Evolutionary conservation across 1,140 invertebrate genomes (phyloP), one percentile per base, ranked within the genome.

Genomic region (Caenorhabditis briggsae): DNA sequence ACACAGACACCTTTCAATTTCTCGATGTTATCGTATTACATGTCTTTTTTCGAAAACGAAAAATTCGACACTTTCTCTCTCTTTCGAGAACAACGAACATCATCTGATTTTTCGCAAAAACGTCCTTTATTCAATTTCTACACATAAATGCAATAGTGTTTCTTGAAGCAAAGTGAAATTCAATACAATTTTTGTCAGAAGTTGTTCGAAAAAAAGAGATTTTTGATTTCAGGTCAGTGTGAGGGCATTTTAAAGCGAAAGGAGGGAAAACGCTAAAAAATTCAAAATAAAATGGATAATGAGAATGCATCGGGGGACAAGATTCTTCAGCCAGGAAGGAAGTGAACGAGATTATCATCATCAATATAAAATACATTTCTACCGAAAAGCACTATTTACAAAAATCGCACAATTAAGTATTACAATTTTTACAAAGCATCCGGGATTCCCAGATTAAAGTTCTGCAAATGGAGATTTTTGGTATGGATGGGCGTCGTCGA

Each of bases 401-500:
- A 33, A 33, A 33, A 33, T 33, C 33, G 33, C 23, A 78, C 70
- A 78, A 53, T 2, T 78, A 11, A 50, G 12, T 6, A 50, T 16
- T 50, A 50, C 43, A 50, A 78, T 8, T 78, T 78, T 6, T 50
- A 50, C 20, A 78, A 33, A 78, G 20, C 23, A 18, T 50, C 9
- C 1, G 11, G 9, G 2, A 46, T 2, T 8, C 46, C 33, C 14
- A 23, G 16, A 12, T 78, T 78, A 78, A 12, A 78, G 70, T 20
- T 78, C 33, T 14, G 70, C n/a, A 12, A 78, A 78, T 50, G 70
- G 70, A 12, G 70, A 53, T 50, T 78, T 25, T 2, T 8, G 48
- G 20, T 43, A 41, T 48, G 55, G 87, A 78, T 41, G 74, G 23
- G 58, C 55, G 16, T 82, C 87, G 12, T 90, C 83, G 33, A 89